A percentile compares a stretch with the other conserved stretches of the same genome.
phyloP scores from a whole-genome alignment of 2,888 invertebrate genomes.

The Mythimna impura region DNA sequence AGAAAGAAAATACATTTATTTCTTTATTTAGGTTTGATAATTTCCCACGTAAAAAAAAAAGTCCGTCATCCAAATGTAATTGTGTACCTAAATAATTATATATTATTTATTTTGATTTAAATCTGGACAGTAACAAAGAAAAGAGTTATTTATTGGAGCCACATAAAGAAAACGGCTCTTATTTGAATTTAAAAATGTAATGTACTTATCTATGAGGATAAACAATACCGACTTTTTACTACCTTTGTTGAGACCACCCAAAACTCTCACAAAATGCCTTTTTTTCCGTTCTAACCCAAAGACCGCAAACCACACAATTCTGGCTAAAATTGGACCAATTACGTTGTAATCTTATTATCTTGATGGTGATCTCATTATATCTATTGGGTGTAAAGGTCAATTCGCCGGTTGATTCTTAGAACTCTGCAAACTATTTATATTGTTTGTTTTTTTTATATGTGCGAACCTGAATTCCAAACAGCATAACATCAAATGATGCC shows the following conservation, averaged over 20 bases:
- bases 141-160: too few relatives aligned
- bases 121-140: too few relatives aligned
- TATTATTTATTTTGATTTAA: too few relatives aligned
- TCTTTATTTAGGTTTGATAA: too few relatives aligned
- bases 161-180: background rate
- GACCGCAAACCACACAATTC: constrained; percentile 20
- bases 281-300: constrained; percentile 3
- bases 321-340: constrained; percentile 48
- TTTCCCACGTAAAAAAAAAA: too few relatives aligned
- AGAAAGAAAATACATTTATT: too few relatives aligned
- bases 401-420: constrained; percentile 44
- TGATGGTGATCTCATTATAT: constrained; percentile 60
- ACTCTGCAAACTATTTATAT: constrained; percentile 7
- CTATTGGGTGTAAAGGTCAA: constrained; percentile 56
- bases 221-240: background rate
- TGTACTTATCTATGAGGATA: background rate
- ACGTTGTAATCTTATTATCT: constrained; percentile 49
- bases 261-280: constrained; percentile 7
- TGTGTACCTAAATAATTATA: too few relatives aligned
- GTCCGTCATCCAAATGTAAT: too few relatives aligned
- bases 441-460: constrained; percentile 6
- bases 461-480: background rate
- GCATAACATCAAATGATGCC: too few relatives aligned
- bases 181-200: background rate
- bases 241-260: constrained; percentile 2